Evolutionary conservation across 2,797 vertebrate species (phyloP).

Genomic region (Streptopelia turtur): DNA sequence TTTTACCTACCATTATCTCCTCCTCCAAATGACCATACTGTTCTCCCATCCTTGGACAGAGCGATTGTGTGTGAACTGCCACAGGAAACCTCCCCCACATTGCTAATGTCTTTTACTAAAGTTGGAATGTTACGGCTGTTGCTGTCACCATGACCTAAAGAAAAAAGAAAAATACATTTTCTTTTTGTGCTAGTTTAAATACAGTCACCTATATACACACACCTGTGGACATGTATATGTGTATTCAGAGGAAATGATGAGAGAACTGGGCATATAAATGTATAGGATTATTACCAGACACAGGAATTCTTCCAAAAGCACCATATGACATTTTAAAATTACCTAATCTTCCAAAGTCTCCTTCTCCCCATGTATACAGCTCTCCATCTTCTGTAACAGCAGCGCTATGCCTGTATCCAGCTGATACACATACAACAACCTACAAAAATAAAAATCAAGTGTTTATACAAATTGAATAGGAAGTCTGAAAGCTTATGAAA

Average conservation of each 20-base stretch:
- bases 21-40: conserved; percentile 87
- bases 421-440: conserved; percentile 86
- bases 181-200: neutral
- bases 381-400: conserved; percentile 86
- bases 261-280: neutral
- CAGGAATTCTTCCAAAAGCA: neutral
- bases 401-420: conserved; percentile 85
- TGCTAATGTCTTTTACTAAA: conserved; percentile 86
- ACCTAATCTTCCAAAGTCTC: conserved; percentile 87
- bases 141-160: conserved; percentile 83
- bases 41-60: conserved; percentile 85
- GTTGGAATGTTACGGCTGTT: conserved; percentile 87
- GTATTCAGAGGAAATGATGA: neutral
- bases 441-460: conserved; percentile 21
- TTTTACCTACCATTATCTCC: conserved; percentile 83
- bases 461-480: neutral
- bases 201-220: neutral
- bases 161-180: neutral
- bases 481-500: neutral
- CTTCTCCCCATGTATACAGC: conserved; percentile 85
- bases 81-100: conserved; percentile 86
- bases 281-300: neutral
- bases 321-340: neutral
- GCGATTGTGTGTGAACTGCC: conserved; percentile 86
- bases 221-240: neutral